phyloP scores from a whole-genome alignment of 2,113 vertebrate genomes.

The Dasyornis broadbenti region DNA sequence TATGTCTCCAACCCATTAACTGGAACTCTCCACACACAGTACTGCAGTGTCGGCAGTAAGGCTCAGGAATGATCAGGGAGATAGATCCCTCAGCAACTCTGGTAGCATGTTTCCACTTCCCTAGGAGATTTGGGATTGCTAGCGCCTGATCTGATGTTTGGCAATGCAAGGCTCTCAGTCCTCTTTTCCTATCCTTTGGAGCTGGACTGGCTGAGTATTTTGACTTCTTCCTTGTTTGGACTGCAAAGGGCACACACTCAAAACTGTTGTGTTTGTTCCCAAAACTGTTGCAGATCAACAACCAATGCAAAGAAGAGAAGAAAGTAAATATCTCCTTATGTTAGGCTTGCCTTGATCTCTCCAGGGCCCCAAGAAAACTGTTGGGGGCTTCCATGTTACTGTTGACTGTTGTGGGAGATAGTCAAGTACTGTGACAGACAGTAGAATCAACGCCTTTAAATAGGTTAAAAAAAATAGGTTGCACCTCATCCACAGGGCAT shows the following conservation, averaged over 20 bases:
- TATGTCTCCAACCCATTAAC: background rate
- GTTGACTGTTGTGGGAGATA: background rate
- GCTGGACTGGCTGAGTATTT: background rate
- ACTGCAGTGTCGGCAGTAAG: fast-evolving
- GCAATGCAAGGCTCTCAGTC: background rate
- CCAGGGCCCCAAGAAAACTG: background rate
- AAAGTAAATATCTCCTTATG: background rate
- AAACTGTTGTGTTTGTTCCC: background rate
- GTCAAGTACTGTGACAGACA: background rate
- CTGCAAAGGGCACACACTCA: background rate
- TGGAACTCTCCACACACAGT: background rate
- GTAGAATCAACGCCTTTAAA: background rate
- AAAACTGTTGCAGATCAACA: background rate
- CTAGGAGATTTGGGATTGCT: background rate
- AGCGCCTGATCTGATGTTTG: background rate
- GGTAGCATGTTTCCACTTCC: background rate
- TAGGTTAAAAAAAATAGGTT: conserved; percentile 46
- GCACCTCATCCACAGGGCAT: background rate
- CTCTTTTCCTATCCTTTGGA: background rate
- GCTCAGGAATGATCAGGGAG: background rate
- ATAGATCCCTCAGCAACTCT: background rate
- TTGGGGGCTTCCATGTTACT: background rate
- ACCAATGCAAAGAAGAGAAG: background rate
- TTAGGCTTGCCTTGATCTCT: background rate
- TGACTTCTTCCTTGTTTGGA: background rate